A percentile compares a stretch with the other conserved stretches of the same genome.
Conservation (phyloP, 2,113 vertebrate species). For the Lepisosteus oculatus region DNA sequence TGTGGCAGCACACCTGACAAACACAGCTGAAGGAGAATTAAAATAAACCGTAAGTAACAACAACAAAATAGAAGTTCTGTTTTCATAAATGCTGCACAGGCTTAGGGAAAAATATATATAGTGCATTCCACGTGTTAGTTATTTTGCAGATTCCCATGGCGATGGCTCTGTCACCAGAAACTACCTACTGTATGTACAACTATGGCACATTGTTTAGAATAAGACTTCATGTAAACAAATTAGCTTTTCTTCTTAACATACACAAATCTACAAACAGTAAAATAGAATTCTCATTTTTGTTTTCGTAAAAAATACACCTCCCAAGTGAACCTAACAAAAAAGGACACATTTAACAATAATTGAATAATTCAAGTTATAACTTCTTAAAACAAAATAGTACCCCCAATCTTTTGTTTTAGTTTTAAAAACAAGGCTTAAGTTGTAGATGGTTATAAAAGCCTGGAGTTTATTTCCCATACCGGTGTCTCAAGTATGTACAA, state of each 20-base stretch:
- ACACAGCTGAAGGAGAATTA: conserved; percentile 20
- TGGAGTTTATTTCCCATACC: not conserved
- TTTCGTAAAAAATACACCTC: conserved; percentile 11
- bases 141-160: conserved; percentile 19
- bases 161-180: too few relatives aligned
- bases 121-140: conserved; percentile 9
- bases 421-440: not conserved
- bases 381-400: not conserved
- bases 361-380: not conserved
- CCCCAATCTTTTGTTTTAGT: not conserved
- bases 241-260: conserved; percentile 19
- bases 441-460: not conserved
- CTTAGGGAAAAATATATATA: not conserved
- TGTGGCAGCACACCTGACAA: conserved; percentile 27
- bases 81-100: conserved; percentile 10
- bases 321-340: not conserved
- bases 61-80: not conserved
- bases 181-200: not conserved
- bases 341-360: not conserved
- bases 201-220: conserved; percentile 20
- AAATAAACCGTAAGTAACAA: conserved; percentile 26
- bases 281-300: conserved; percentile 15
- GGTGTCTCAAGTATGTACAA: conserved; percentile 15
- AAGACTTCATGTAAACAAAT: conserved; percentile 13
- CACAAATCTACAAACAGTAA: conserved; percentile 22